Base-by-base conservation (phyloP, 2,888 invertebrate species). In the Campopleginae sp. region DNA sequence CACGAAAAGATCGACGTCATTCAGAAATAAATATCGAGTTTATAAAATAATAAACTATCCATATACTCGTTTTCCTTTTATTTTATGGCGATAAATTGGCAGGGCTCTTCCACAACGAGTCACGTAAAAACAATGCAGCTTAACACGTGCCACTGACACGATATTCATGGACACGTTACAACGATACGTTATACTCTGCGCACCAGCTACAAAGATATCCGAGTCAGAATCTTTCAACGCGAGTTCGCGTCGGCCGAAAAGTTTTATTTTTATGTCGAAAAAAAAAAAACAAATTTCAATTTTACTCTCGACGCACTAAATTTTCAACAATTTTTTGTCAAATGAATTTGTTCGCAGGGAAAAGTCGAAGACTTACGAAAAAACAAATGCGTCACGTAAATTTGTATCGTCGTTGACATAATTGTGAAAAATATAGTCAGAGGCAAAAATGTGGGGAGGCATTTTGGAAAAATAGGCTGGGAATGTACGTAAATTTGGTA, bases 131-230 rank as follows among this genome's bases (percentile, higher is more conserved):
- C 27, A 44, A 27, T 44, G 23, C 27, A 38, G 42, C 68, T 68
- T 44, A 44, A 44, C 68, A 68, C 68, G 68, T 68, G 68, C 46
- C 68, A 68, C 38, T 68, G 68, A 23, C 68, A 44, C 23, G 44
- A 23, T 68, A 42, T 68, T 68, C 68, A 44, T 23, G 44, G 23
- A 23, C 68, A 68, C 68, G 68, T 68, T 68, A 68, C 68, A 27
- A 44, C 19, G 19, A 66, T 66, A 42, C 68, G 19, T 23, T 68
- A 8, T 10, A 33, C 58, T 14, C 27, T 58, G n/a, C 14, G 5
- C 2, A 58, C 5, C 58, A 27, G 10, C 54, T 23, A 14, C 58
- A 23, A 58, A 58, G 58, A 58, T 14, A 58, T 58, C 27, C 12
- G 4, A 14, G 27, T 23, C 1, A 14, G 14, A 27, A 58, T 12